Base-by-base conservation (phyloP, 2,113 vertebrate species). In the Ammospiza nelsoni region DNA sequence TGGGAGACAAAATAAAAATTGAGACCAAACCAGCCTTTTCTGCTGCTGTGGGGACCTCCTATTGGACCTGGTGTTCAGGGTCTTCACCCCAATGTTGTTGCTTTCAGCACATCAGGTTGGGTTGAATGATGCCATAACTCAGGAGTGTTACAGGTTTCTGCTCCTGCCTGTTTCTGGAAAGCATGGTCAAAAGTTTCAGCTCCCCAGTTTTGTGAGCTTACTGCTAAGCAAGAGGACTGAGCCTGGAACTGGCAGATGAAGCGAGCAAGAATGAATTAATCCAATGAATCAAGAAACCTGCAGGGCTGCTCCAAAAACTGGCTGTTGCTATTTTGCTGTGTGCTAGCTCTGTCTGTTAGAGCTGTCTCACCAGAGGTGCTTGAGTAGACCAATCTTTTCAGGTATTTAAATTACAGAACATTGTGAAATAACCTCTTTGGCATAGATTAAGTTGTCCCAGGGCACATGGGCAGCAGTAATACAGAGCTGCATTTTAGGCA, bases 141-240 rank as follows among this genome's bases (percentile, higher is more conserved):
- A 35, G 0, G 4, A 37, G 22, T 2, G 11, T 39, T 51, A 55
- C 0, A 4, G 10, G 14, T 49, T 81, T 91, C 41, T 55, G 29
- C 35, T 62, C 35, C 19, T 62, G 37, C 17, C 17, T 6, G 7
- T 41, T 81, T 91, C 44, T 59, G 24, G 27, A 61, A 80, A 29
- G 5, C 29, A 21, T 0, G 0, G 29, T 48, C 62, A 76, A 46
- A 31, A 61, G 18, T 35, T 80, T 76, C 44, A 57, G 25, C 44
- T 86, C 33, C 44, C 9, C 27, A n/a, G 48, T 59, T 85, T 31
- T 66, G 54, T 44, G 6, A 87, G 12, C 11, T 10, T 8, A 9
- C 12, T 55, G 29, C 33, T 83, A 83, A 55, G 25, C 24, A 63
- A 59, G n/a, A 37, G 19, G n/a, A 78, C 5, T 10, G 1, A 51